Evolutionary conservation across 2,797 vertebrate genomes (phyloP).

Genomic region (Chiloscyllium punctatum): DNA sequence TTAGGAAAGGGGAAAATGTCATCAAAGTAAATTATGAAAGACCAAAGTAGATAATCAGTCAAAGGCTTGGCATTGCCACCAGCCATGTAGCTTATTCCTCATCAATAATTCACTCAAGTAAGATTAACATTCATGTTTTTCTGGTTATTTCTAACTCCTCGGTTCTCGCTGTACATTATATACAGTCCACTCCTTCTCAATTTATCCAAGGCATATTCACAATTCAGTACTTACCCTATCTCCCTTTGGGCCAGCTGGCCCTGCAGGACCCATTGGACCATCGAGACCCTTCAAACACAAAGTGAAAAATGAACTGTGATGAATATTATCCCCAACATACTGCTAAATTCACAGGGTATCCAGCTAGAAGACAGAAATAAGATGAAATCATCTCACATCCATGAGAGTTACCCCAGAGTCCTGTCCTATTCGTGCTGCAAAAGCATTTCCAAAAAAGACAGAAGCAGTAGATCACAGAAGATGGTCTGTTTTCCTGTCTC

Average conservation of each 20-base stretch:
- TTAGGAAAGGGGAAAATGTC: background rate
- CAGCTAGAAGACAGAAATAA: background rate
- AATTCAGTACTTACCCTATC: conserved; percentile 75
- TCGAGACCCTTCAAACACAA: conserved; percentile 73
- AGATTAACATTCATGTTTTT: background rate
- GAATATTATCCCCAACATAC: background rate
- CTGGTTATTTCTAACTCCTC: background rate
- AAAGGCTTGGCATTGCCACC: background rate
- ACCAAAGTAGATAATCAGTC: background rate
- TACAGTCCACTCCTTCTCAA: too few species aligned
- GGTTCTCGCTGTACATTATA: background rate
- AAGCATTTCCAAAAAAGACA: background rate
- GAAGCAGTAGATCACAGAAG: background rate
- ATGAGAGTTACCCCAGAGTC: background rate
- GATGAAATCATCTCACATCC: background rate
- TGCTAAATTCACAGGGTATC: background rate
- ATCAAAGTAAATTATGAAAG: background rate
- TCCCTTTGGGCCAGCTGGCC: conserved; percentile 94
- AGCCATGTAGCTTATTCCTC: background rate
- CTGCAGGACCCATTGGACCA: conserved; percentile 80
- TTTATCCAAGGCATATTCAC: background rate
- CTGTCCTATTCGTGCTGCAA: background rate
- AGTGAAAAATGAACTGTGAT: conserved; percentile 29
- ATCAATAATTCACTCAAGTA: background rate
- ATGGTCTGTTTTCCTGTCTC: background rate